phyloP scores from a whole-genome alignment of 30 jellyfish, hydroid and myxozoan species.

The Pelagia noctiluca region DNA sequence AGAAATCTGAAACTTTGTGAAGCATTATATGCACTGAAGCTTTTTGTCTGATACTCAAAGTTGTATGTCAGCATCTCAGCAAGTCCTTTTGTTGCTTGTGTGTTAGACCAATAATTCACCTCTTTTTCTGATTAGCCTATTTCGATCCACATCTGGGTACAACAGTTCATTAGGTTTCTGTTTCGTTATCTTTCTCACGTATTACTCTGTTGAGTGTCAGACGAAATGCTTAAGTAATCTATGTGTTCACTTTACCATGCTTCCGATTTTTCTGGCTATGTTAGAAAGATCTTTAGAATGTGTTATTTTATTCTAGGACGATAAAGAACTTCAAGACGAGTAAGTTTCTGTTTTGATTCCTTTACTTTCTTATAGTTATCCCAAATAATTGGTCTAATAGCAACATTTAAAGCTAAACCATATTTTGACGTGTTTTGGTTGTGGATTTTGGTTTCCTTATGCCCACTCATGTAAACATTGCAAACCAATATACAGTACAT shows the following conservation, averaged over 20 bases:
- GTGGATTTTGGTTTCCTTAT: neutral
- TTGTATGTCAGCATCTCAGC: neutral
- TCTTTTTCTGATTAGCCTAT: neutral
- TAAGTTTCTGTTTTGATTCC: slow-evolving; percentile 25
- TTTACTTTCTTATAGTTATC: neutral
- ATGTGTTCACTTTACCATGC: neutral
- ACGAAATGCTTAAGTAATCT: too few relatives aligned
- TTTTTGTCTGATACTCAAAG: neutral
- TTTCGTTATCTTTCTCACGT: neutral
- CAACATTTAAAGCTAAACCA: neutral
- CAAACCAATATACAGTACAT: neutral
- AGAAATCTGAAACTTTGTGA: too few relatives aligned
- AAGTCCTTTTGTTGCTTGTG: too few relatives aligned
- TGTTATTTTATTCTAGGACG: slow-evolving; percentile 34
- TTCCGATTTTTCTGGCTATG: neutral
- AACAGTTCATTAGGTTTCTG: neutral
- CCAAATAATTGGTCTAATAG: neutral
- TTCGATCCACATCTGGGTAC: neutral
- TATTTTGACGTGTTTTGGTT: neutral
- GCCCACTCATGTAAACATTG: neutral
- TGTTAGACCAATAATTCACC: too few relatives aligned
- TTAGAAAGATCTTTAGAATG: neutral
- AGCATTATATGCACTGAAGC: too few relatives aligned
- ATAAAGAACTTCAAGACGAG: slow-evolving; percentile 78
- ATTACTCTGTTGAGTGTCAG: too few relatives aligned